These are phyloP conservation scores for Ifrita kowaldi DNA, from an alignment of 2,113 vertebrate species.

Conservation along the genomic window DNA sequence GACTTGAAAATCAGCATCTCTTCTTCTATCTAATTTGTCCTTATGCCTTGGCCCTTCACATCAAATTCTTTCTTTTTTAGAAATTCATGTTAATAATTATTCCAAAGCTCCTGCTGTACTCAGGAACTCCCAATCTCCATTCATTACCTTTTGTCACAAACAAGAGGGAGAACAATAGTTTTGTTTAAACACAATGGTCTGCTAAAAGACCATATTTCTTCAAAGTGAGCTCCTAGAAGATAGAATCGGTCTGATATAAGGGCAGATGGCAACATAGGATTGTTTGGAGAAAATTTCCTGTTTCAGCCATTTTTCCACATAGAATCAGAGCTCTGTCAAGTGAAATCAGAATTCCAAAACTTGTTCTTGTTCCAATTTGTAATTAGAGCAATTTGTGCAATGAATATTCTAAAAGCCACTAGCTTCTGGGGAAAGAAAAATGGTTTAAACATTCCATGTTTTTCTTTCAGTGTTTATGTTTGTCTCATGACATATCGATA, in stretches of 20 bases:
- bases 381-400: background rate
- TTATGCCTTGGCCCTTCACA: background rate
- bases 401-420: background rate
- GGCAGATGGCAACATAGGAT: background rate
- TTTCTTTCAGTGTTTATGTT: background rate
- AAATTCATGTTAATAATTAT: background rate
- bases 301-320: background rate
- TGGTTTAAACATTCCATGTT: background rate
- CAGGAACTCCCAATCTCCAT: background rate
- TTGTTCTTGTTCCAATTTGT: background rate
- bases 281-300: background rate
- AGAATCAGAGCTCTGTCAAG: background rate
- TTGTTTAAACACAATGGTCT: background rate
- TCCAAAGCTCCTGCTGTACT: background rate
- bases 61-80: background rate
- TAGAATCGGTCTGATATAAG: background rate
- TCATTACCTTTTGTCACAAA: background rate
- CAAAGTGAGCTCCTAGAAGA: background rate
- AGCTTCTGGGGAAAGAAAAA: background rate
- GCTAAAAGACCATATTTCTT: background rate
- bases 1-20: background rate
- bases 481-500: background rate
- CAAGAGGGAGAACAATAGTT: background rate
- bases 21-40: background rate
- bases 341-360: background rate